Base-by-base conservation (phyloP, 2,888 invertebrate genomes). In the Hypselothyrea guttata region DNA sequence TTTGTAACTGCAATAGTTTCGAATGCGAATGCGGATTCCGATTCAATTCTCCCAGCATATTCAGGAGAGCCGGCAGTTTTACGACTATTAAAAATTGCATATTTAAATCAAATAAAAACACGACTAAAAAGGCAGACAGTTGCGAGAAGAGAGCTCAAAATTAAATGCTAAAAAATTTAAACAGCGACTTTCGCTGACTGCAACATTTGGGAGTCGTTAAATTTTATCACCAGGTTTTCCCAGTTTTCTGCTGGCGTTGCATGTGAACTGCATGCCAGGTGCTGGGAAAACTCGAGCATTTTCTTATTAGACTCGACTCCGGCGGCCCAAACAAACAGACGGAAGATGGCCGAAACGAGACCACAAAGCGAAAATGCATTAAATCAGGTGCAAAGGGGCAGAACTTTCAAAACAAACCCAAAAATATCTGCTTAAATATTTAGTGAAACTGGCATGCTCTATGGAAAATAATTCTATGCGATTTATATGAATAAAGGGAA, bases 131-230 rank as follows among this genome's bases (percentile, higher is more conserved):
- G 7, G n/a, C 9, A 30, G n/a, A 15, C 44, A 16, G 33, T 30
- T 15, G 15, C 7, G 27, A 27, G 27, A n/a, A 15, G 30, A 33
- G 8, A n/a, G 27, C 42, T 45, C 58, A 55, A 65, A 77, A 77
- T 77, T 68, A 83, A 77, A 77, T 77, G 68, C 61, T 77, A 41
- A 77, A 77, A 76, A 83, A 77, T 77, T 77, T 79, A 83, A 75
- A 63, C 46, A 49, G 42, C 57, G 44, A 59, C 69, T 71, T 71
- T 75, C 81, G 76, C 65, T 71, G 68, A 78, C 60, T 61, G 64
- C 75, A 58, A 61, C 60, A 69, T 76, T 62, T 53, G 63, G 81
- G 76, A 61, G 65, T 79, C 77, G 84, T 77, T 77, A 62, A 69
- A 54, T 77, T 77, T 77, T 75, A 77, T 79, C 79, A 67, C 75